These are phyloP conservation scores for Conomelus anceps DNA, from an alignment of 2,888 invertebrate genomes.

Conservation along the genomic window DNA sequence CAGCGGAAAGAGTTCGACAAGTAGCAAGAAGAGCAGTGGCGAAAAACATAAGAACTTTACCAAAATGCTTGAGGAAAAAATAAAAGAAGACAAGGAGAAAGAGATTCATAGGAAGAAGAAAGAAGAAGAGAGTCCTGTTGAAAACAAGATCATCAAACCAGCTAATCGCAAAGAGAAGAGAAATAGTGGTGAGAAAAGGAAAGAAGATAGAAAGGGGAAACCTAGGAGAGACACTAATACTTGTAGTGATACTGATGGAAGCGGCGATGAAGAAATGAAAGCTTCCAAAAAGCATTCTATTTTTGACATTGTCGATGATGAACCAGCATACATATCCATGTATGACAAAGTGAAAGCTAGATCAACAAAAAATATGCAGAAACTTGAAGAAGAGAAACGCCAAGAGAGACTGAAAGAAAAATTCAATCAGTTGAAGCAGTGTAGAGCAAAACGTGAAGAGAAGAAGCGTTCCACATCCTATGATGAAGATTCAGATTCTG, in stretches of 20 bases:
- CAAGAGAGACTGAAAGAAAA: conserved; percentile 83
- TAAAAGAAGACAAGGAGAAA: conserved; percentile 53
- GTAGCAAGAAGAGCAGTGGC: conserved; percentile 34
- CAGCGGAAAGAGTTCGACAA: conserved; percentile 40
- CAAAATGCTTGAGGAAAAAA: conserved; percentile 54
- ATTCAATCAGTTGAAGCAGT: conserved; percentile 80
- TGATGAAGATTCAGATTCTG: conserved; percentile 73
- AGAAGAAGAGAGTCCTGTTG: conserved; percentile 25
- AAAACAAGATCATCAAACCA: conserved; percentile 29
- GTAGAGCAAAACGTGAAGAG: conserved; percentile 78
- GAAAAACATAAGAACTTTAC: conserved; percentile 47
- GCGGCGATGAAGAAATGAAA: conserved; percentile 38
- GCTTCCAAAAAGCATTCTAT: conserved; percentile 73
- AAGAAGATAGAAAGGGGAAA: conserved; percentile 44
- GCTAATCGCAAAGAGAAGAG: conserved; percentile 36
- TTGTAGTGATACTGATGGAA: conserved; percentile 40
- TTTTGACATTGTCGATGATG: conserved; percentile 83
- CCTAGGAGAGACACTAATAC: conserved; percentile 43
- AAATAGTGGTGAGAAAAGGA: conserved; percentile 35
- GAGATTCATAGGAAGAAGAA: conserved; percentile 33
- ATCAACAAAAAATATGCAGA: conserved; percentile 89
- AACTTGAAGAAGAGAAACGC: conserved; percentile 80
- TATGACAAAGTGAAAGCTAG: conserved; percentile 94
- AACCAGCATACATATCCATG: conserved; percentile 91
- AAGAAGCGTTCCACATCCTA: conserved; percentile 84